Evolutionary conservation across 2,888 invertebrate species (phyloP), one percentile per base, ranked within the genome.

Genomic region (Chloroclysta siterata): DNA sequence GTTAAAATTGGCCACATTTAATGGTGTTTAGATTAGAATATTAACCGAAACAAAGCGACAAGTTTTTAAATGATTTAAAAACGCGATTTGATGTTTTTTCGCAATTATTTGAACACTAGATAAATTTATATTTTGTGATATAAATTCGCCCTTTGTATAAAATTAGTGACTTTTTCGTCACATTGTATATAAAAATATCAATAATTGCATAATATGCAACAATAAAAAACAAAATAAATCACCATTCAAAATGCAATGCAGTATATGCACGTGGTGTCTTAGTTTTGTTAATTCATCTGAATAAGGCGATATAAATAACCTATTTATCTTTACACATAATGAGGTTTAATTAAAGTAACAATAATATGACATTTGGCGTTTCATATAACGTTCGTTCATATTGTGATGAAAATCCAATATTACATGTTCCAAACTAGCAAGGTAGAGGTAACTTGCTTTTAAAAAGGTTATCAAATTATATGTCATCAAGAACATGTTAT

Each of bases 181-280:
- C 63, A 48, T 64, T 71, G 71, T 70, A 70, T 69, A 70, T 72
- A 74, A 74, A 74, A 75, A 78, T 75, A 80, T 78, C 78, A 72
- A 80, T 76, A 77, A 80, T 83, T 83, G 84, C 84, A 84, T 74
- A 73, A 72, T 70, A 74, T 78, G 81, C 82, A 79, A 78, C 75
- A 70, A 76, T 39, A 76, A 67, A 68, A 67, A 52, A 64, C 72
- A 79, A 83, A 82, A 80, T 69, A 73, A 82, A 82, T 82, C 88
- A 88, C 88, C 87, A 54, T 79, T 83, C 65, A 84, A 90, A 91
- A 90, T 90, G 90, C 91, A 83, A 84, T 79, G 82, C 90, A 90
- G 89, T 90, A 90, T 89, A 84, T 85, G 87, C 89, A 87, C 77
- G 68, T 86, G 89, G 87, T 89, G 89, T 89, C 80, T 83, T 83